phyloP scores from a whole-genome alignment of 2,113 vertebrate species.

The Prunella fulvescens region DNA sequence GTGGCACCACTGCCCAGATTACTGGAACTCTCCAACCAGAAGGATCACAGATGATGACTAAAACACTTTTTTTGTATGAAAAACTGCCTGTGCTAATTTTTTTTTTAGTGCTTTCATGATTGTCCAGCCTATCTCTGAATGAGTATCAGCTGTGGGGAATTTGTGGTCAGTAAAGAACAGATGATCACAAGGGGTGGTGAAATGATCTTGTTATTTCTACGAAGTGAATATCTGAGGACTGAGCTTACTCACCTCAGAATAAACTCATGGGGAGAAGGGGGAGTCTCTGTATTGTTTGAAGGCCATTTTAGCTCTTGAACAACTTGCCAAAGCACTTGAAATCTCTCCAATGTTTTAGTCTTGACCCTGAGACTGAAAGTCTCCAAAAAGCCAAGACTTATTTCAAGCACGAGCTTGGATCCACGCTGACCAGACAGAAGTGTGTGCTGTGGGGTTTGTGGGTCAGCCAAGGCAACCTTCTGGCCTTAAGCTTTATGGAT shows the following conservation, averaged over 20 bases:
- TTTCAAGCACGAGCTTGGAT: not conserved
- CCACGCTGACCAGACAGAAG: not conserved
- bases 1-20: not conserved
- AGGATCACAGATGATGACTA: slow-evolving; percentile 44
- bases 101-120: not conserved
- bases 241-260: not conserved
- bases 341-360: not conserved
- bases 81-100: slow-evolving; percentile 11
- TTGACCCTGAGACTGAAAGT: not conserved
- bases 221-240: not conserved
- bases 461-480: not conserved
- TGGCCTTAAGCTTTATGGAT: not conserved
- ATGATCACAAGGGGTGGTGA: not conserved
- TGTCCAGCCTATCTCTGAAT: slow-evolving; percentile 10
- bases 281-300: not conserved
- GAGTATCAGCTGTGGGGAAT: slow-evolving; percentile 27
- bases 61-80: not conserved
- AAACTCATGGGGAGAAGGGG: not conserved
- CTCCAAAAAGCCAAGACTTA: not conserved
- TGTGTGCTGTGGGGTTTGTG: not conserved
- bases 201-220: not conserved
- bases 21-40: not conserved
- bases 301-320: not conserved
- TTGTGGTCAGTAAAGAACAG: not conserved
- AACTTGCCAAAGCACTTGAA: not conserved